Conservation (phyloP, 1,140 invertebrate species). For the Pemphigus obesinymphae region DNA sequence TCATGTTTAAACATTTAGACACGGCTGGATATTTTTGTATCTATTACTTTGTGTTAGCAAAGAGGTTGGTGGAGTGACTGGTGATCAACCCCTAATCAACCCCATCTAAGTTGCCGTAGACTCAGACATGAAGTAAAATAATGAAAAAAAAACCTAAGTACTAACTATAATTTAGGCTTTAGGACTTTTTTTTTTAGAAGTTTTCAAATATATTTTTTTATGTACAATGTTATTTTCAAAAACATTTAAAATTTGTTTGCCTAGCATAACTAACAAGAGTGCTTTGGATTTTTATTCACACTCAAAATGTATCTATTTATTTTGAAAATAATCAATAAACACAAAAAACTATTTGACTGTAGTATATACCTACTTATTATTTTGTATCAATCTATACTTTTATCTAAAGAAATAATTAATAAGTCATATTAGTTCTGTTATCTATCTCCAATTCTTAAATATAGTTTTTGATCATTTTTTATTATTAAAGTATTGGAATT, state of each 20-base stretch:
- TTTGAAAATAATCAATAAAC: slow-evolving; percentile 5
- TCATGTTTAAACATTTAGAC: background rate
- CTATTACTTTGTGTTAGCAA: slow-evolving; percentile 19
- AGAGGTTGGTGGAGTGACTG: slow-evolving; percentile 23
- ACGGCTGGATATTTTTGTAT: slow-evolving; percentile 15
- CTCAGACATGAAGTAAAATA: slow-evolving; percentile 2
- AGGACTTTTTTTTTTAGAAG: background rate
- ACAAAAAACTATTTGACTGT: background rate
- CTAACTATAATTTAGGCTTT: background rate
- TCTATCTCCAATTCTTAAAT: background rate
- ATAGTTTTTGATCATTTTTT: background rate
- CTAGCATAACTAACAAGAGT: background rate
- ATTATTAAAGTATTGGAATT: background rate
- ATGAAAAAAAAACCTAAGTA: background rate
- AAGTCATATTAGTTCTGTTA: background rate
- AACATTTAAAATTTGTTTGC: background rate
- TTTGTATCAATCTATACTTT: background rate
- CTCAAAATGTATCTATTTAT: background rate
- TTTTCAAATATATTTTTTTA: background rate
- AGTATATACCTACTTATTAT: background rate
- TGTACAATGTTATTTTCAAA: slow-evolving; percentile 9
- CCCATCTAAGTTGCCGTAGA: slow-evolving; percentile 24
- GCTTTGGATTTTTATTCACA: background rate
- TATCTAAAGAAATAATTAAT: background rate
- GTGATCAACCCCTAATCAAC: slow-evolving; percentile 18